A percentile compares a stretch with the other conserved stretches of the same genome.
phyloP scores from a whole-genome alignment of 2,113 vertebrate species.

The Pluvianellus socialis region DNA sequence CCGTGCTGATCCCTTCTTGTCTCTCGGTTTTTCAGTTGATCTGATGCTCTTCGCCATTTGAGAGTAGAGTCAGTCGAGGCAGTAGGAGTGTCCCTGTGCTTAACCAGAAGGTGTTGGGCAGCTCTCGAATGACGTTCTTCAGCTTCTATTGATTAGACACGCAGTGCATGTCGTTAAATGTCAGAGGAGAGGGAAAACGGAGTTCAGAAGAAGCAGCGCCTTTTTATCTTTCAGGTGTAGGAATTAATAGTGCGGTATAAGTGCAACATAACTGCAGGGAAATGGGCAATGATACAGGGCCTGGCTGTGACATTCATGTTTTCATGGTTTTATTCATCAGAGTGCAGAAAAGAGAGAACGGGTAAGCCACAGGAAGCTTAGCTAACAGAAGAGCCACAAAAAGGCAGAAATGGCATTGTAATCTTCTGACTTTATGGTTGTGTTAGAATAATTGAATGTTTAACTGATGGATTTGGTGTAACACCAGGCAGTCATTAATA shows the following conservation, averaged over 20 bases:
- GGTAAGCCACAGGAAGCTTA: neutral
- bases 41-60: neutral
- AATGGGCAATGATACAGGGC: neutral
- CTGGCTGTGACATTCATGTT: neutral
- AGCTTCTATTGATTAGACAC: neutral
- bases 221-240: neutral
- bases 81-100: rapidly evolving
- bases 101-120: neutral
- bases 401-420: neutral
- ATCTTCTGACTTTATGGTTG: neutral
- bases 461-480: neutral
- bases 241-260: neutral
- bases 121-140: neutral
- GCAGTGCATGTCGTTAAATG: neutral
- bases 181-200: neutral
- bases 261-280: neutral
- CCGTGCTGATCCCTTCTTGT: neutral
- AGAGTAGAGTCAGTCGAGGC: neutral
- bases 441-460: neutral
- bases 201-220: neutral
- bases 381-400: neutral
- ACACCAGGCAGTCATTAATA: neutral
- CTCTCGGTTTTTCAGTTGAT: neutral
- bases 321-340: neutral
- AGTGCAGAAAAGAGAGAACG: neutral